These are phyloP conservation scores for Semaprochilodus insignis DNA, from an alignment of 2,797 vertebrate genomes.

Conservation along the genomic window DNA sequence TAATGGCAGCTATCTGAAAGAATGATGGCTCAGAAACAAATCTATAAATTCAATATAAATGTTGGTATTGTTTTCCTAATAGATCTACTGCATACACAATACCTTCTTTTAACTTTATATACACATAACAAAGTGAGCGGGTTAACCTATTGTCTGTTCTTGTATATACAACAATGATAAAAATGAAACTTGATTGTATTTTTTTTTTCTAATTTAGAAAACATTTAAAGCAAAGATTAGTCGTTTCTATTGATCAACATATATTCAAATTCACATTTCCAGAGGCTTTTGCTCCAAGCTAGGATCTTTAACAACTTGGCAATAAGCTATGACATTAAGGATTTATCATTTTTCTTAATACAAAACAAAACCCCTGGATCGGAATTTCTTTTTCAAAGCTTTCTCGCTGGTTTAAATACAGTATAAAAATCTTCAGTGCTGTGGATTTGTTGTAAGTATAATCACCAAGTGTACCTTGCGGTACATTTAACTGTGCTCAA, in stretches of 20 bases:
- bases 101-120: conserved; percentile 96
- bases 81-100: conserved; percentile 99
- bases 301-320: conserved; percentile 44
- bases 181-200: conserved; percentile 88
- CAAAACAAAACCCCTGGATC: conserved; percentile 79
- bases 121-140: conserved; percentile 87
- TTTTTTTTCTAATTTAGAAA: conserved; percentile 86
- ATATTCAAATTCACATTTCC: conserved; percentile 75
- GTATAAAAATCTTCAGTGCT: conserved; percentile 90
- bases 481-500: conserved; percentile 93
- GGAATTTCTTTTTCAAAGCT: conserved; percentile 83
- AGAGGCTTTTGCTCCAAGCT: conserved; percentile 57
- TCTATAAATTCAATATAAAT: conserved; percentile 89
- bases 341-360: conserved; percentile 69
- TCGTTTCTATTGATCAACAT: conserved; percentile 77
- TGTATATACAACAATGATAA: conserved; percentile 84
- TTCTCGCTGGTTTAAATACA: conserved; percentile 95
- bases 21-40: conserved; percentile 93
- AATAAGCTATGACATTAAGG: conserved; percentile 65
- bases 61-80: conserved; percentile 92
- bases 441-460: conserved; percentile 78
- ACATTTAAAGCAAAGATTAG: conserved; percentile 81
- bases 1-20: conserved; percentile 98
- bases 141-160: conserved; percentile 74
- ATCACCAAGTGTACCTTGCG: conserved; percentile 78